Evolutionary conservation across 1,140 invertebrate species (phyloP).

Genomic region (Bombus superbus): DNA sequence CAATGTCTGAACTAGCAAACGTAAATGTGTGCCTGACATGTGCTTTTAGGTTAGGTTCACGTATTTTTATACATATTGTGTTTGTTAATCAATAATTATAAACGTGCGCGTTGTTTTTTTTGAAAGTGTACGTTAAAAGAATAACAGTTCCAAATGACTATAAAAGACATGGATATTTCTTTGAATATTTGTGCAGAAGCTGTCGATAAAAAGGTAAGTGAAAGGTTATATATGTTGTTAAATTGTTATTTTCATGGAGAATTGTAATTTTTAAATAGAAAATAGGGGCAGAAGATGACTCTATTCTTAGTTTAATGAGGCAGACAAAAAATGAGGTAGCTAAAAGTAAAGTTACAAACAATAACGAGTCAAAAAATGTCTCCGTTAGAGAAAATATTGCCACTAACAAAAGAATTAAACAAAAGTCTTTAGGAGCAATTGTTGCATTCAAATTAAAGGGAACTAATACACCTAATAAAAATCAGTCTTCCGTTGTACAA

Average conservation of each 20-base stretch:
- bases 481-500: not conserved
- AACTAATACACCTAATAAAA: not conserved
- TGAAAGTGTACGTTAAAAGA: not conserved
- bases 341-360: not conserved
- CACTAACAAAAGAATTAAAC: conserved; percentile 72
- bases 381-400: not conserved
- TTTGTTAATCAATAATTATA: not conserved
- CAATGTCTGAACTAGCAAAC: not conserved
- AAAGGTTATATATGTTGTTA: conserved; percentile 52
- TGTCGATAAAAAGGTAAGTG: conserved; percentile 64
- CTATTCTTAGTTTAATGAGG: conserved; percentile 44
- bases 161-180: conserved; percentile 73
- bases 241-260: not conserved
- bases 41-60: conserved; percentile 22
- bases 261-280: conserved; percentile 19
- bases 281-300: not conserved
- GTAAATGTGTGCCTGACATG: not conserved
- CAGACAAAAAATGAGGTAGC: conserved; percentile 18
- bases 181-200: conserved; percentile 68
- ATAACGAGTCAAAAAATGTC: not conserved
- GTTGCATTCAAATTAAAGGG: conserved; percentile 71
- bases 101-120: not conserved
- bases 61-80: not conserved
- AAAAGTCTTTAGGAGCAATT: conserved; percentile 75
- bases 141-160: conserved; percentile 53